Evolutionary conservation across 2,797 vertebrate species (phyloP).

Genomic region (Pitangus sulphuratus): DNA sequence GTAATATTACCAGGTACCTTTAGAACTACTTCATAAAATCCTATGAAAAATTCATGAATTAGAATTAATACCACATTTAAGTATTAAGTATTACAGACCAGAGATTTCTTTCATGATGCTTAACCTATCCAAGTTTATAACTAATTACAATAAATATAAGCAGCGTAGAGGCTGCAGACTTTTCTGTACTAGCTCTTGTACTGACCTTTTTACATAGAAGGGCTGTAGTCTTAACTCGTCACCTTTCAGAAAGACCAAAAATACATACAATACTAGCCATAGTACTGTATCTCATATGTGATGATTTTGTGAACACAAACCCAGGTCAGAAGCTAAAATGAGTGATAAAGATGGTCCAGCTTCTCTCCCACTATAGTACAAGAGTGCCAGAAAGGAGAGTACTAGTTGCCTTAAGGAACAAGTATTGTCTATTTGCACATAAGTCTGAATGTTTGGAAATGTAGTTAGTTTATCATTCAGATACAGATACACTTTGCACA

Average conservation of each 20-base stretch:
- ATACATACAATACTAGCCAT: not conserved
- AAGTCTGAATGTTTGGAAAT: fast-evolving
- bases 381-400: not conserved
- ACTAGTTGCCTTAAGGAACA: not conserved
- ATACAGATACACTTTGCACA: not conserved
- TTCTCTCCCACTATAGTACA: not conserved
- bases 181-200: not conserved
- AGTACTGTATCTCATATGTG: not conserved
- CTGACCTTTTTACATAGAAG: not conserved
- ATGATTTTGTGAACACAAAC: not conserved
- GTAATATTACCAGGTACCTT: not conserved
- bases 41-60: constrained; percentile 33
- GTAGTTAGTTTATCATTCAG: not conserved
- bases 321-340: not conserved
- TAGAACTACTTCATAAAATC: not conserved
- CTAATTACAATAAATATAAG: constrained; percentile 56
- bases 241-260: constrained; percentile 34
- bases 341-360: not conserved
- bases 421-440: fast-evolving
- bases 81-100: constrained; percentile 22
- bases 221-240: constrained; percentile 10
- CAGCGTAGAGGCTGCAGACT: not conserved
- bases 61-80: constrained; percentile 33
- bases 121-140: constrained; percentile 25
- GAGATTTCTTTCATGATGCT: constrained; percentile 40